phyloP scores from a whole-genome alignment of 2,113 vertebrate species.

The Herpailurus yagouaroundi region DNA sequence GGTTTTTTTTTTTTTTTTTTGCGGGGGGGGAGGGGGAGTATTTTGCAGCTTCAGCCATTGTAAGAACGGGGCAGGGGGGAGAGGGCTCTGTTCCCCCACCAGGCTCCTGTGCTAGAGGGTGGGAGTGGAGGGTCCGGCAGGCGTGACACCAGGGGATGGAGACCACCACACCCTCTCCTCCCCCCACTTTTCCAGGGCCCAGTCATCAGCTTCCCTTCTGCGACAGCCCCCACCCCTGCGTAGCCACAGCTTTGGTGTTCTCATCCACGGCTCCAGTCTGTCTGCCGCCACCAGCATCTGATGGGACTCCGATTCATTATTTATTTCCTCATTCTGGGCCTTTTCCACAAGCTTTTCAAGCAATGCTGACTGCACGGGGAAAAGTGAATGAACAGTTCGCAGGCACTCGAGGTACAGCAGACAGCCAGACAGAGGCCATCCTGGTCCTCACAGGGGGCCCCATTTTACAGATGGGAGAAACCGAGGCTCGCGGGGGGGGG shows the following conservation, averaged over 20 bases:
- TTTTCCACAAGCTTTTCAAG: conserved; percentile 40
- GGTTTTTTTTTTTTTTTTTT: neutral
- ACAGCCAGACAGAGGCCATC: neutral
- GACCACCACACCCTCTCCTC: neutral
- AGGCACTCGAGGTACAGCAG: neutral
- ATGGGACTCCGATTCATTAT: conserved; percentile 55
- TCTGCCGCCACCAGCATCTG: conserved; percentile 56
- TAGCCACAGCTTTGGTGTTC: neutral
- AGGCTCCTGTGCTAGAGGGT: neutral
- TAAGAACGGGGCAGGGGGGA: neutral
- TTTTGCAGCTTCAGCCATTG: neutral
- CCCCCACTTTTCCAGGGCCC: neutral
- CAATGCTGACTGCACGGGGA: neutral
- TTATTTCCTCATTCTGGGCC: conserved; percentile 64
- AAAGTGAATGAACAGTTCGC: neutral
- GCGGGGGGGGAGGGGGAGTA: accelerated
- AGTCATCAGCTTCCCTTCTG: neutral
- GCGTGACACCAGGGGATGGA: accelerated
- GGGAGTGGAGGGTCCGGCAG: neutral
- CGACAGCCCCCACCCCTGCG: neutral
- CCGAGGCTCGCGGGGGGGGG: conserved; percentile 6
- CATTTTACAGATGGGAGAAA: conserved; percentile 42
- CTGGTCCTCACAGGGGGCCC: neutral
- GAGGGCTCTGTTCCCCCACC: neutral
- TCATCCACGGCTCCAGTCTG: conserved; percentile 72